These are phyloP conservation scores for Ametastegia equiseti DNA, from an alignment of 2,888 invertebrate species.

Conservation along the genomic window DNA sequence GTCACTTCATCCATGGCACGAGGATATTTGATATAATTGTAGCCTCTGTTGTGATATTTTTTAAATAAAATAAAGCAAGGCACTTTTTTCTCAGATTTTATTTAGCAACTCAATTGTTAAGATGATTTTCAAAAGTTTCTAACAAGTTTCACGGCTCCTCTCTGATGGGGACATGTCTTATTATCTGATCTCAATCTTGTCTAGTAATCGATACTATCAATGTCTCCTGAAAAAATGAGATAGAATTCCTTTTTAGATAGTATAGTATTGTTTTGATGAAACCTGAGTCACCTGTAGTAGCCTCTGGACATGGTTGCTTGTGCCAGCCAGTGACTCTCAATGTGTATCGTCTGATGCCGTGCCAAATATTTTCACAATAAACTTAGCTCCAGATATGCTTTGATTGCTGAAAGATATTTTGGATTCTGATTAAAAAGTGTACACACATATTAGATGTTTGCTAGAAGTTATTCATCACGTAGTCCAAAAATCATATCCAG, in stretches of 20 bases:
- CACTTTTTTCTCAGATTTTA: not conserved
- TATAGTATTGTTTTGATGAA: slow-evolving; percentile 44
- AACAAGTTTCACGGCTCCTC: not conserved
- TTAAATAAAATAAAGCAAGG: not conserved
- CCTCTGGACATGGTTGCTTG: slow-evolving; percentile 30
- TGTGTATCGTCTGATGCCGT: not conserved
- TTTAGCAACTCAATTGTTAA: not conserved
- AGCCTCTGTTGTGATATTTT: not conserved
- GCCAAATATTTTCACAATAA: not conserved
- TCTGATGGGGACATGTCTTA: not conserved
- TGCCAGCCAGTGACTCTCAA: slow-evolving; percentile 27
- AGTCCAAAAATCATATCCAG: not conserved
- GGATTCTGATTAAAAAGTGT: not conserved
- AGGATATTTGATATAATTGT: not conserved
- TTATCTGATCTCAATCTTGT: not conserved
- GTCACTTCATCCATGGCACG: not conserved
- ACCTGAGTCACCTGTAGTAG: slow-evolving; percentile 30
- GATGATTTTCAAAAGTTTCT: not conserved
- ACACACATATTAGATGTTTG: not conserved
- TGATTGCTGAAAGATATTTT: not conserved
- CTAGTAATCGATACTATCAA: slow-evolving; percentile 14
- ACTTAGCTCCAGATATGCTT: not conserved
- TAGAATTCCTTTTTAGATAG: not conserved
- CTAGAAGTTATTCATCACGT: not conserved
- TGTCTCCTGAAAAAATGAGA: slow-evolving; percentile 1